These are phyloP conservation scores for Orycteropus afer DNA, from an alignment of 2,113 vertebrate species.

Conservation along the genomic window DNA sequence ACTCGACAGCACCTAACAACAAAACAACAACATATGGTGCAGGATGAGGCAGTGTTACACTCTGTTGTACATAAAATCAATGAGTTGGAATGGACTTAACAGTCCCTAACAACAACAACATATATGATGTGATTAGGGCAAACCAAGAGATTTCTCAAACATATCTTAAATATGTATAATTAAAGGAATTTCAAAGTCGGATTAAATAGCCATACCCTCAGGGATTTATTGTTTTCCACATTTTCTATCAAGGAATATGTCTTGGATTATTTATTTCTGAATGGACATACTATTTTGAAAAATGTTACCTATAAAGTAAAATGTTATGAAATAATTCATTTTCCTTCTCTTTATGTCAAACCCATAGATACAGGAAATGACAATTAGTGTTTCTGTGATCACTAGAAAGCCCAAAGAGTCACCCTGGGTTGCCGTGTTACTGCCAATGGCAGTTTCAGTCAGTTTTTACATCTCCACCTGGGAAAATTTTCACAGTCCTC, in stretches of 20 bases:
- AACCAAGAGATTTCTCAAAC: neutral
- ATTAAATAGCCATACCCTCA: neutral
- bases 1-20: too few species aligned
- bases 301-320: neutral
- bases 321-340: neutral
- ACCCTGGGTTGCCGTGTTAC: neutral
- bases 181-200: constrained; percentile 43
- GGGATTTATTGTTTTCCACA: constrained; percentile 2
- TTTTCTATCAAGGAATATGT: constrained; percentile 26
- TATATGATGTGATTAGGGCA: neutral
- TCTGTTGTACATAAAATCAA: too few species aligned
- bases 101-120: too few species aligned
- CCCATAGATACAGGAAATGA: neutral
- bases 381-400: neutral
- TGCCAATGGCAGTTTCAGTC: neutral
- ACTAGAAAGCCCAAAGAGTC: neutral
- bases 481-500: neutral
- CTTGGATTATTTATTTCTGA: constrained; percentile 24
- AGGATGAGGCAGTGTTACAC: too few species aligned
- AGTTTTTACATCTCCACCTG: neutral
- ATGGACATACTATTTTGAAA: neutral
- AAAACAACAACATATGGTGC: too few species aligned
- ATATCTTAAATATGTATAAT: neutral
- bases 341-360: neutral
- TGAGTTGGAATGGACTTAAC: too few species aligned